Percentiles rank a stretch among this genome's conserved stretches.
These are phyloP conservation scores for Mastomys natalensis DNA, from an alignment of 2,113 vertebrate genomes.

Conservation along the genomic window DNA sequence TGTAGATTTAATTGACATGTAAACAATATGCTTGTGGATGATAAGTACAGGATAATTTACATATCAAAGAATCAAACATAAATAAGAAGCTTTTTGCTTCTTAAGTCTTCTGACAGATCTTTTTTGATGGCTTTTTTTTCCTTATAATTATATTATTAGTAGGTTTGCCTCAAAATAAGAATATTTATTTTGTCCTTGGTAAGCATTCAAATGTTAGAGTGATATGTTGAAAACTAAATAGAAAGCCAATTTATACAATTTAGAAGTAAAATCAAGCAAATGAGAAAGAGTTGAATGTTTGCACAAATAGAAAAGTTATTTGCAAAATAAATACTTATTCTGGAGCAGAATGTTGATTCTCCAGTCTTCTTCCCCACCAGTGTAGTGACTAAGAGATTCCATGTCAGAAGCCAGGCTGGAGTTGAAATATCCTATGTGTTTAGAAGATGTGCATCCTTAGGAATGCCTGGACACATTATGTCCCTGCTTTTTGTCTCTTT, in stretches of 20 bases:
- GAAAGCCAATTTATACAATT: conserved; percentile 19
- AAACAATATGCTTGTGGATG: conserved; percentile 72
- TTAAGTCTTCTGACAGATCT: conserved; percentile 54
- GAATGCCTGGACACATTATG: neutral
- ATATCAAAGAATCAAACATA: conserved; percentile 63
- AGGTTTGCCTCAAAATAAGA: conserved; percentile 42
- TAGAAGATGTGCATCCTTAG: neutral
- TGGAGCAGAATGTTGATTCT: neutral
- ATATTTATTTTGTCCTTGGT: conserved; percentile 50
- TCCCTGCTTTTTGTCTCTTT: neutral
- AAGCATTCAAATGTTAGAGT: conserved; percentile 40
- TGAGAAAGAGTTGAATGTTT: neutral
- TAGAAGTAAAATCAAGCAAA: conserved; percentile 26
- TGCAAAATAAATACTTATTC: conserved; percentile 45
- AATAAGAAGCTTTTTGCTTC: conserved; percentile 44
- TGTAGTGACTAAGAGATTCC: neutral
- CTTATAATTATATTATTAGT: conserved; percentile 59
- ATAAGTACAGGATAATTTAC: conserved; percentile 73
- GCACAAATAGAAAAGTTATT: neutral
- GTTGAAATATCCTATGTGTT: neutral
- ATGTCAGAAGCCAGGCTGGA: neutral
- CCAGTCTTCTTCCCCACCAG: neutral
- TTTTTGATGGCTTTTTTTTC: conserved; percentile 54
- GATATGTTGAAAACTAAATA: conserved; percentile 39
- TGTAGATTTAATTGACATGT: conserved; percentile 70